Conservation (phyloP, 35 echinoderm and acorn worm species). For the Hemicentrotus pulcherrimus region DNA sequence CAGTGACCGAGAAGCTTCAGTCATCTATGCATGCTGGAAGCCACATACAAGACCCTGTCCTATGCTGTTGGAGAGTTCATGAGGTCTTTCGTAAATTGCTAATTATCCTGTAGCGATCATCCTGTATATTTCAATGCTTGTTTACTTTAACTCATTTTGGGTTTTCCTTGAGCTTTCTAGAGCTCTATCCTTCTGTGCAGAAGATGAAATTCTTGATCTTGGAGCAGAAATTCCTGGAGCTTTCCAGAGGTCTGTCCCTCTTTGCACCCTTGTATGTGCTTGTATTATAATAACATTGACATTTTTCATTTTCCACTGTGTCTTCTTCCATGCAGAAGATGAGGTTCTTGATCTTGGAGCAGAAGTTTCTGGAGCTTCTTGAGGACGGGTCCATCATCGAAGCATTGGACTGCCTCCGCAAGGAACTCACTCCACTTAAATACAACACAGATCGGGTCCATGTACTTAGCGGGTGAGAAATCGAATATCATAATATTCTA, state of each 20-base stretch:
- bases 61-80: too few relatives aligned
- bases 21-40: too few relatives aligned
- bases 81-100: too few relatives aligned
- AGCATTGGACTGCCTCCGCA: conserved; percentile 89
- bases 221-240: conserved; percentile 75
- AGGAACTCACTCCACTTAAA: conserved; percentile 97
- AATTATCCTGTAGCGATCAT: too few relatives aligned
- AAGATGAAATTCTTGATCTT: conserved; percentile 98
- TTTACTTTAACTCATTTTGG: too few relatives aligned
- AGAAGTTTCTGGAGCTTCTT: conserved; percentile 94
- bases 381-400: conserved; percentile 84
- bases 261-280: too few relatives aligned
- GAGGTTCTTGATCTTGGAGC: conserved; percentile 95
- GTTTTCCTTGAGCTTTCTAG: too few relatives aligned
- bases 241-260: too few relatives aligned
- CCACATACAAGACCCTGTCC: too few relatives aligned
- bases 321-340: conserved; percentile 75
- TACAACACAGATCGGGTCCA: conserved; percentile 98
- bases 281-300: not conserved
- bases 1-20: too few relatives aligned
- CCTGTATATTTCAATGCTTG: too few relatives aligned
- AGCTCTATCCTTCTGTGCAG: conserved; percentile 8
- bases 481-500: not conserved
- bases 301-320: not conserved
- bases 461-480: conserved; percentile 86